Evolutionary conservation across 2,797 vertebrate genomes (phyloP).

Genomic region (Meriones psammophilus): DNA sequence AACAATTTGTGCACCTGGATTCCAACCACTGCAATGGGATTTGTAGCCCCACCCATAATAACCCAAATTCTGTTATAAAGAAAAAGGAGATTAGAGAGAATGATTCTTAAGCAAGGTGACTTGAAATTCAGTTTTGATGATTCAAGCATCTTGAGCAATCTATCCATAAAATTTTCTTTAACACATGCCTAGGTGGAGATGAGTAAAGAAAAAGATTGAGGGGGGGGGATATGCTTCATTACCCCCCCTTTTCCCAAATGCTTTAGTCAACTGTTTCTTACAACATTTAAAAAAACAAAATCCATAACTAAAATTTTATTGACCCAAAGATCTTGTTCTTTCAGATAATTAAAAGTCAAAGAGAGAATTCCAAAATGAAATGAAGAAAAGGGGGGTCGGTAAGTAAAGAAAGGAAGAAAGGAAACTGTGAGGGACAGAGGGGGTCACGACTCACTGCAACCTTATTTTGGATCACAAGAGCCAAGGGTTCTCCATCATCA

Average conservation of each 20-base stretch:
- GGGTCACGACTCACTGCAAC: background rate
- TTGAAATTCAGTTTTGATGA: conserved; percentile 55
- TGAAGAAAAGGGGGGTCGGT: no score
- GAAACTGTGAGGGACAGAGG: background rate
- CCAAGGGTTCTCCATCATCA: conserved; percentile 61
- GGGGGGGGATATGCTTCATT: background rate
- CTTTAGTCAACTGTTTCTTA: conserved; percentile 32
- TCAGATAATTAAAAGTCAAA: conserved; percentile 33
- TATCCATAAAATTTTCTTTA: conserved; percentile 55
- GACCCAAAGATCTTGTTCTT: conserved; percentile 29
- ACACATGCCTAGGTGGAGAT: conserved; percentile 32
- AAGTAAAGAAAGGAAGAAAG: background rate
- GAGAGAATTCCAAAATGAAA: background rate
- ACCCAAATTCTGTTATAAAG: conserved; percentile 49
- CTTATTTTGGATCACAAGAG: conserved; percentile 19
- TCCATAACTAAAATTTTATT: conserved; percentile 2
- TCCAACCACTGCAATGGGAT: background rate
- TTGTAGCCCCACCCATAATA: background rate
- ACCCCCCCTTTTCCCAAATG: conserved; percentile 13
- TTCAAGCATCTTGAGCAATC: background rate
- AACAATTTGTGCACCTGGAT: background rate
- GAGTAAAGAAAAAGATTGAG: background rate
- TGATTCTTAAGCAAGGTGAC: conserved; percentile 39
- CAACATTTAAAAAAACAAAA: conserved; percentile 51
- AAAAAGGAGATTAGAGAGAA: background rate